Evolutionary conservation across 2,113 vertebrate genomes (phyloP), one percentile per base, ranked within the genome.

Genomic region (Hippocampus zosterae): DNA sequence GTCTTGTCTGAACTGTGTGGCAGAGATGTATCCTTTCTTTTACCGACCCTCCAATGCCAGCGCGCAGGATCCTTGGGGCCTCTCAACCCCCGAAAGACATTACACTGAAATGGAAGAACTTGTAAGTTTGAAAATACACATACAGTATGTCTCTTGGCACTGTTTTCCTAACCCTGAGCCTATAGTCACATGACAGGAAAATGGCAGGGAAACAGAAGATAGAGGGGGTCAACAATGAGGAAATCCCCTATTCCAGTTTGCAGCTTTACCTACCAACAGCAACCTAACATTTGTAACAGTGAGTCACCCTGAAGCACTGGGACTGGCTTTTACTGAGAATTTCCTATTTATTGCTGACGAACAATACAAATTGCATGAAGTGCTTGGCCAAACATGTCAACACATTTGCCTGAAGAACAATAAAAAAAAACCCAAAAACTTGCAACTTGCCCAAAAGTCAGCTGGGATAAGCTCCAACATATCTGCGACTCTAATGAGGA

Each of bases 21-120:
- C 89, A 37, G 90, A 92, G 77, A 91, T 91, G 90, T 98, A 95
- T 84, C 95, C 93, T 0, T 97, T 95, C 90, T 97, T 95, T 91
- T 86, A 92, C 88, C 92, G 93, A 42, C 94, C 95, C 0, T 70
- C 82, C 42, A 63, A 74, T 27, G 85, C 90, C 87, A 88, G 79
- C 33, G 82, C 94, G 5, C 81, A 81, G 59, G 84, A 91, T 11
- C 89, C 91, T 7, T 94, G 93, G 94, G 88, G 88, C 16, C 90
- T 88, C 0, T 89, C 85, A 2, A 78, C 86, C 4, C 74, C 79
- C 0, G 87, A 95, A 79, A 65, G 72, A 6, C 77, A 88, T 71
- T 94, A 91, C 85, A 76, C 82, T 8, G 88, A 81, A n/a, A 80
- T 91, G 1, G 68, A 88, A 65, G 77, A 75, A 0, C 85, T 93